Conservation (phyloP, 2,113 vertebrate species). For the Gasterosteus aculeatus region DNA sequence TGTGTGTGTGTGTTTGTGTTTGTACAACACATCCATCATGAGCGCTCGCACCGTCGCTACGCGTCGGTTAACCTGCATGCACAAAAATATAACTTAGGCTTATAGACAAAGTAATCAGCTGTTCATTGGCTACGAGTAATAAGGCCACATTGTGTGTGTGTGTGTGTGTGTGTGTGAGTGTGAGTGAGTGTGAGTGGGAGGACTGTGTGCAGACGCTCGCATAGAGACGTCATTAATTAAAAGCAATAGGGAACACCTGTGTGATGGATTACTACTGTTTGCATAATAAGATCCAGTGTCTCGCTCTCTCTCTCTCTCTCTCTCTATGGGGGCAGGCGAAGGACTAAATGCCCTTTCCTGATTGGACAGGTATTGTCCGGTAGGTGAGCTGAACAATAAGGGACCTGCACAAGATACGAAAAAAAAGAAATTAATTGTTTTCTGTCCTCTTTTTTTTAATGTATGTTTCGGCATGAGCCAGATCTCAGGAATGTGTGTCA, state of each 20-base stretch:
- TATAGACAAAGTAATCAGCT: slow-evolving; percentile 62
- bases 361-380: slow-evolving; percentile 52
- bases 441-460: slow-evolving; percentile 16
- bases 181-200: too few relatives aligned
- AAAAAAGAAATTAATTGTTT: slow-evolving; percentile 21
- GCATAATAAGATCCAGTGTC: slow-evolving; percentile 65
- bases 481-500: slow-evolving; percentile 39
- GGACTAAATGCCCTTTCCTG: slow-evolving; percentile 38
- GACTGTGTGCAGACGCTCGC: slow-evolving; percentile 20
- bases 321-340: neutral
- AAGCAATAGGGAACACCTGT: slow-evolving; percentile 71
- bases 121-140: slow-evolving; percentile 74
- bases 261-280: slow-evolving; percentile 70
- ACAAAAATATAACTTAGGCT: slow-evolving; percentile 3
- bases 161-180: slow-evolving; percentile 24
- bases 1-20: slow-evolving; percentile 9
- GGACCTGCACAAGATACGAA: slow-evolving; percentile 25
- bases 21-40: slow-evolving; percentile 52
- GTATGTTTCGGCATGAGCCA: slow-evolving; percentile 43
- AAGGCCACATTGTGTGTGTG: slow-evolving; percentile 58
- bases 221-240: slow-evolving; percentile 71
- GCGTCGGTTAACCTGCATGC: slow-evolving; percentile 5
- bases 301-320: slow-evolving; percentile 1
- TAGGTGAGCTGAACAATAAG: slow-evolving; percentile 35
- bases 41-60: slow-evolving; percentile 1